phyloP scores from a whole-genome alignment of 2,113 vertebrate species.

The Psilopsiagon aymara region DNA sequence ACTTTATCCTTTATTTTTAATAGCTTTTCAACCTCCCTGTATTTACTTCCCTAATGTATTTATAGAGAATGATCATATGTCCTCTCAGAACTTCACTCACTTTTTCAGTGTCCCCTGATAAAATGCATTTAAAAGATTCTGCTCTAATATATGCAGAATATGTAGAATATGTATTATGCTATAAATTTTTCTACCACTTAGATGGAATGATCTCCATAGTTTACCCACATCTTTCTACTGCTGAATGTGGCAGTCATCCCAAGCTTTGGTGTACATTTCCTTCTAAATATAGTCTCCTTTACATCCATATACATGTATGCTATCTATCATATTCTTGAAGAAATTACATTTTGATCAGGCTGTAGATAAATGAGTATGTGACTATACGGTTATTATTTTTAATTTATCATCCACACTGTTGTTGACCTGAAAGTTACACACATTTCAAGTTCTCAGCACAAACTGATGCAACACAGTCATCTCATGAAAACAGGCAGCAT shows the following conservation, averaged over 20 bases:
- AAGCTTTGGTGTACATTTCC: neutral
- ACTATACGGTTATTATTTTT: neutral
- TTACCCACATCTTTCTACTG: neutral
- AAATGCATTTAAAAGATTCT: neutral
- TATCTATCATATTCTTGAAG: neutral
- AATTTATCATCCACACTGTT: neutral
- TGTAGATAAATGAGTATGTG: neutral
- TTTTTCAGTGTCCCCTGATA: conserved; percentile 1
- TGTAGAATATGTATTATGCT: neutral
- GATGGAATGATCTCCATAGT: neutral
- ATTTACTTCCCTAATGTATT: conserved; percentile 7
- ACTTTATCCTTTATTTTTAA: conserved; percentile 45
- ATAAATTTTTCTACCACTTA: neutral
- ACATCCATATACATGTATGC: neutral
- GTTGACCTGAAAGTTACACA: neutral
- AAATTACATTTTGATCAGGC: neutral
- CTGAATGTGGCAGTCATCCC: neutral
- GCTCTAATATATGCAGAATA: neutral
- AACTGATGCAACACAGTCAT: neutral
- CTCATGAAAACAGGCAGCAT: neutral
- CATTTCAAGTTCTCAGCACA: neutral
- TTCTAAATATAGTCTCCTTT: neutral
- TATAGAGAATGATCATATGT: neutral
- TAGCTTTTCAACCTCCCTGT: conserved; percentile 35
- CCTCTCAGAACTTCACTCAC: neutral